Percentiles rank a stretch among this genome's conserved stretches.
Conservation (phyloP, 2,113 vertebrate genomes). For the Stercorarius parasiticus region DNA sequence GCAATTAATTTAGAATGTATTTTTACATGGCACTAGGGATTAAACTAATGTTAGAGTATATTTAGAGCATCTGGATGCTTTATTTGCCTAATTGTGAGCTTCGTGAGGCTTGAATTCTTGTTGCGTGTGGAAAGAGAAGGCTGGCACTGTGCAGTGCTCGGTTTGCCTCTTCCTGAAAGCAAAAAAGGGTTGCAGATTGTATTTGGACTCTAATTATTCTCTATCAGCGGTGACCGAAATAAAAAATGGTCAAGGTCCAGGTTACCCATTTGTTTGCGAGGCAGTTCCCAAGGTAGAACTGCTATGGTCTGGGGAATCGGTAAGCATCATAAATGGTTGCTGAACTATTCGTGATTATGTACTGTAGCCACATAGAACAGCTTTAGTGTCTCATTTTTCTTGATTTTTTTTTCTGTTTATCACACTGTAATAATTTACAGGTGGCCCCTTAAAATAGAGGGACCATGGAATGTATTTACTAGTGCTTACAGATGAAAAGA, state of each 20-base stretch:
- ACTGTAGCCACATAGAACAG: neutral
- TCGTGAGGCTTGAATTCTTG: neutral
- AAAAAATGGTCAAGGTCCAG: neutral
- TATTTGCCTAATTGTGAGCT: neutral
- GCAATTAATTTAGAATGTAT: slow-evolving; percentile 12
- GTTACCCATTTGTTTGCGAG: neutral
- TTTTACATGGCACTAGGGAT: neutral
- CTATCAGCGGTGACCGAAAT: neutral
- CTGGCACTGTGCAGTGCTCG: neutral
- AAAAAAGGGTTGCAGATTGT: neutral
- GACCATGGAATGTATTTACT: neutral
- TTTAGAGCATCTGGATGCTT: neutral
- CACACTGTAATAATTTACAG: slow-evolving; percentile 24
- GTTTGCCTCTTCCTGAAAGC: neutral
- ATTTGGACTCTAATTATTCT: neutral
- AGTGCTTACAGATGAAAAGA: neutral
- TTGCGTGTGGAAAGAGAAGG: neutral
- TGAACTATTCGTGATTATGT: neutral
- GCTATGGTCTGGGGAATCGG: fast-evolving
- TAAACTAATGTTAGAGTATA: neutral
- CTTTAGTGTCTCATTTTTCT: neutral
- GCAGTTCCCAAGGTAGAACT: neutral
- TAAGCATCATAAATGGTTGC: neutral
- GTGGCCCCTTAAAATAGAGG: neutral
- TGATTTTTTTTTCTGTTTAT: neutral